Base-by-base conservation (phyloP, 2,888 invertebrate genomes). In the Drosophila demipolita region DNA sequence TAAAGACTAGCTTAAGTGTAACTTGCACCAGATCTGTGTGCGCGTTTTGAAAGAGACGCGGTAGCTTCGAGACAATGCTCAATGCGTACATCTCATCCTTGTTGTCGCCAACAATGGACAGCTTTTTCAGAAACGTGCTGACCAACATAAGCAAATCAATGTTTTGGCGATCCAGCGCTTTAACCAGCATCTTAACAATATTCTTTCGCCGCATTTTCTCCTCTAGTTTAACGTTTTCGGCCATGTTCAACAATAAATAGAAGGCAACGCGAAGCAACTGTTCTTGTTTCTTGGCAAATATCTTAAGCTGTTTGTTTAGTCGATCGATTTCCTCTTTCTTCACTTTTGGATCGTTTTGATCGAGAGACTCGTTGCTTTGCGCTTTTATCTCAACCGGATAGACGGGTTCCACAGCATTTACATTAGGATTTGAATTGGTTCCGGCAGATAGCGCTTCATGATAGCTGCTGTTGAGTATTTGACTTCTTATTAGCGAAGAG, bases 141-240 rank as follows among this genome's bases (percentile, higher is more conserved):
- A 98, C 97, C 66, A 99, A 94, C 90, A 98, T 96, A 50, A 99
- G 94, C 35, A 99, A 94, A 93, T 99, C 98, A 75, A 96, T 96
- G 92, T 98, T 98, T 84, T 97, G 97, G 75, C 99, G 95, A 88
- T 98, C 98, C 92, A 99, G 94, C 12, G 97, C 96, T 90, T 97
- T 97, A 54, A 97, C 95, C 45, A 99, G 94, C 93, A 98, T 95
- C 45, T 96, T 96, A 5, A 98, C 97, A 78, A 99, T 96, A 90
- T 97, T 97, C 93, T 98, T 97, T 89, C 98, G 97, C 35, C 97
- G 96, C 97, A 99, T 99, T 94, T 99, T 99, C 93, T 98, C 97
- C 93, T 99, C 99, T 4, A 99, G 97, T 92, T 97, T 97, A 11
- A 97, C 95, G 94, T 99, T 99, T 93, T 99, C 98, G 5, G 99